A percentile compares a stretch with the other conserved stretches of the same genome.
Conservation (phyloP, 2,888 invertebrate genomes). For the Notodromas monacha region DNA sequence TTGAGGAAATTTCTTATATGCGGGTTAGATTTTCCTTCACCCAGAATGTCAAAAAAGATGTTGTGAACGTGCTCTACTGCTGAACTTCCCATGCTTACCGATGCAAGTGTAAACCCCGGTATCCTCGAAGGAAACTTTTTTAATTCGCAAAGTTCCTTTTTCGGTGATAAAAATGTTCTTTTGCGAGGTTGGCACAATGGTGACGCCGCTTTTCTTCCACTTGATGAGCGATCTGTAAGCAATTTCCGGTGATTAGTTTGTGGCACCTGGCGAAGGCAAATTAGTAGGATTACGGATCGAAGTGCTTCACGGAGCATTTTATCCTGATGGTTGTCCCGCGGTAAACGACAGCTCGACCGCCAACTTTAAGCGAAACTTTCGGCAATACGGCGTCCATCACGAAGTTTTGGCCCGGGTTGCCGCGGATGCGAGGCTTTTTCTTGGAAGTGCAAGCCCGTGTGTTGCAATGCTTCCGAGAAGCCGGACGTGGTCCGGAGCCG, state of each 20-base stretch:
- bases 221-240: no score
- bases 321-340: slow-evolving; percentile 1
- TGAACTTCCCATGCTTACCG: background rate
- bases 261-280: no score
- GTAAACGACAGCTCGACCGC: background rate
- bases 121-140: background rate
- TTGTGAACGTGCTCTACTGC: no score
- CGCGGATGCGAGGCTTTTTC: background rate
- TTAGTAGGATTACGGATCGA: background rate
- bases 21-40: no score
- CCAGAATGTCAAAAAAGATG: no score
- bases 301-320: background rate
- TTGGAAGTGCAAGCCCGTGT: background rate
- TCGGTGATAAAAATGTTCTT: no score
- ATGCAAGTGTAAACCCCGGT: background rate
- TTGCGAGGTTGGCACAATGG: no score
- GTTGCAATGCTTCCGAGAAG: background rate
- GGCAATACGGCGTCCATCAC: background rate
- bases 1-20: no score
- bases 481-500: background rate
- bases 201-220: no score
- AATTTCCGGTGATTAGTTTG: no score
- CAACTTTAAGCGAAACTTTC: background rate
- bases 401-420: slow-evolving; percentile 1
- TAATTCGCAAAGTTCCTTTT: background rate